phyloP scores from a whole-genome alignment of 2,797 vertebrate genomes.

The Iguana delicatissima region DNA sequence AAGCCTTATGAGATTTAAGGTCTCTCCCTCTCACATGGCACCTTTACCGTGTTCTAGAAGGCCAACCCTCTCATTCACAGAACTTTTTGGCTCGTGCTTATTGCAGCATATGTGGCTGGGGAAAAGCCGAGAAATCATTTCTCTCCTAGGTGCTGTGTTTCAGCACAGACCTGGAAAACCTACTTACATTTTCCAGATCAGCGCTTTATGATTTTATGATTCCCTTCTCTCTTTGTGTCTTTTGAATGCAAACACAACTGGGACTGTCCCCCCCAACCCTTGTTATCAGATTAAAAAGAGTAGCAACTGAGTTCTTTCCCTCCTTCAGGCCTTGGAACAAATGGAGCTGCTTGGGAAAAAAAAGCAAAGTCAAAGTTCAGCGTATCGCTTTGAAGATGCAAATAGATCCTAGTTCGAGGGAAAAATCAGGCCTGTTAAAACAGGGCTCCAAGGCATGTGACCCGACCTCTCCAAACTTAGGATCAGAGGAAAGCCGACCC shows the following conservation, averaged over 20 bases:
- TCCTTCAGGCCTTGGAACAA: conserved; percentile 57
- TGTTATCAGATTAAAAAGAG: conserved; percentile 65
- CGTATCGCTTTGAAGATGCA: conserved; percentile 38
- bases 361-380: conserved; percentile 47
- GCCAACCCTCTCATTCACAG: too few species aligned
- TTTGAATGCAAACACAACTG: background rate
- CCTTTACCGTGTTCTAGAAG: background rate
- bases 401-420: conserved; percentile 41
- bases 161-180: background rate
- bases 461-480: background rate
- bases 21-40: background rate
- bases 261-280: conserved; percentile 49
- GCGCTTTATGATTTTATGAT: background rate
- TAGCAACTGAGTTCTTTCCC: conserved; percentile 57
- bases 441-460: background rate
- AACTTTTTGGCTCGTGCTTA: background rate
- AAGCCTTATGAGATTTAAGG: too few species aligned
- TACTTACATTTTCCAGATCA: background rate
- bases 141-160: background rate
- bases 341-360: conserved; percentile 13
- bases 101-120: background rate
- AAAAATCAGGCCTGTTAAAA: conserved; percentile 48
- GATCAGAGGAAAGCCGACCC: conserved; percentile 15
- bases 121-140: background rate
- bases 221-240: background rate